Percentiles rank a stretch among this genome's conserved stretches.
Conservation (phyloP, 2,113 vertebrate genomes). For the Ctenodactylus gundi region DNA sequence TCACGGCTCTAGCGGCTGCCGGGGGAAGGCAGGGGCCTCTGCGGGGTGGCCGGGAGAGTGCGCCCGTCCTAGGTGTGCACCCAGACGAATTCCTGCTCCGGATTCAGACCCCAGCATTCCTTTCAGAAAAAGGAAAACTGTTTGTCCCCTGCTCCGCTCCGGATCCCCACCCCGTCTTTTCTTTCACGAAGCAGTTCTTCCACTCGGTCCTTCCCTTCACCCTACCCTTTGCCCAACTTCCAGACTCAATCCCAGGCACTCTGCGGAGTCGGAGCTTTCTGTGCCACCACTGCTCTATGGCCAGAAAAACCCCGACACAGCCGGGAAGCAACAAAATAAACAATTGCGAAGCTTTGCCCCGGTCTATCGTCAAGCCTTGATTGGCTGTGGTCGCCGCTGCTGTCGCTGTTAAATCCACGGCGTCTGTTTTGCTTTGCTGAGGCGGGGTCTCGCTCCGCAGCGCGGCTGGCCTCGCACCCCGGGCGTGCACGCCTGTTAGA, state of each 20-base stretch:
- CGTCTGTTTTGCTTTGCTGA: too few relatives aligned
- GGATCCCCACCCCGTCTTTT: constrained; percentile 14
- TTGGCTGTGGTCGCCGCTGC: neutral
- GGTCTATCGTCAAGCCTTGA: neutral
- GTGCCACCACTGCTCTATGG: neutral
- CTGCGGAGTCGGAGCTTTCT: too few relatives aligned
- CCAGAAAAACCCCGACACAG: neutral
- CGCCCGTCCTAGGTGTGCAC: neutral
- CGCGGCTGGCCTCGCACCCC: too few relatives aligned
- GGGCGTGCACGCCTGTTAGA: too few relatives aligned
- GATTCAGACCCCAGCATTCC: constrained; percentile 27
- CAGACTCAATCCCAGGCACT: too few relatives aligned
- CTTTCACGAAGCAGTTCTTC: constrained; percentile 10
- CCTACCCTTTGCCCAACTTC: neutral
- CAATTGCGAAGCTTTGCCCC: neutral
- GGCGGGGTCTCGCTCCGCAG: too few relatives aligned
- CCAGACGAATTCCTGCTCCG: constrained; percentile 52
- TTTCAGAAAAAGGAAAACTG: constrained; percentile 49
- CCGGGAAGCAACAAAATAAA: neutral
- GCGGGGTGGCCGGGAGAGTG: neutral
- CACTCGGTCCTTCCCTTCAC: neutral
- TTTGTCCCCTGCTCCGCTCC: constrained; percentile 36
- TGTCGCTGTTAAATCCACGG: too few relatives aligned
- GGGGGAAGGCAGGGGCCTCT: neutral
- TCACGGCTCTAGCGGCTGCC: neutral